Conservation (phyloP, 2,888 invertebrate genomes). For the Drosophila affinis region DNA sequence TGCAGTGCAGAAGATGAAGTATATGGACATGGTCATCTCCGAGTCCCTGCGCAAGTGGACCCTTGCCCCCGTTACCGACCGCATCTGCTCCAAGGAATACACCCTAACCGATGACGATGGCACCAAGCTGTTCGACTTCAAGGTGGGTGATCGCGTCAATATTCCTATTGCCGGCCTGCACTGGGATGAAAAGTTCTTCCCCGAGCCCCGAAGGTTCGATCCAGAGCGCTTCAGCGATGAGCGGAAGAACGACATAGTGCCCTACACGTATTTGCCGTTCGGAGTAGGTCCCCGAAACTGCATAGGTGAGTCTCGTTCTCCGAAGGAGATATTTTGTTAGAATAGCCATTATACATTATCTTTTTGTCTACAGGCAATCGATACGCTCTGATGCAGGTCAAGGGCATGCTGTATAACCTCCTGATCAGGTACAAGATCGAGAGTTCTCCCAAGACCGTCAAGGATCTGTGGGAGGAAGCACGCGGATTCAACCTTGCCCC, state of each 20-base stretch:
- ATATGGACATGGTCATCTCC: slow-evolving; percentile 87
- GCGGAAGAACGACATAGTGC: slow-evolving; percentile 84
- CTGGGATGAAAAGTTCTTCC: slow-evolving; percentile 85
- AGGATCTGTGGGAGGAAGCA: slow-evolving; percentile 59
- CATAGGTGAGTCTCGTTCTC: slow-evolving; percentile 83
- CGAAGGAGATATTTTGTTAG: too few species aligned
- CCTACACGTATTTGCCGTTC: slow-evolving; percentile 85
- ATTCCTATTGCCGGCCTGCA: slow-evolving; percentile 83
- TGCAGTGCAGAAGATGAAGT: slow-evolving; percentile 85
- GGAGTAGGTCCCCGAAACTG: slow-evolving; percentile 87
- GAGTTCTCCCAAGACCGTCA: slow-evolving; percentile 60
- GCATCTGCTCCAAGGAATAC: slow-evolving; percentile 85
- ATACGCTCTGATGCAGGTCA: slow-evolving; percentile 76
- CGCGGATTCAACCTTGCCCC: slow-evolving; percentile 65
- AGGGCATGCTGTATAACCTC: slow-evolving; percentile 72
- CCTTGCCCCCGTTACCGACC: slow-evolving; percentile 83
- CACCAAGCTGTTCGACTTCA: slow-evolving; percentile 85
- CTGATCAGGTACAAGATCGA: slow-evolving; percentile 68
- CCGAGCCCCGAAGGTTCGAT: slow-evolving; percentile 85
- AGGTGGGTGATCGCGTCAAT: slow-evolving; percentile 83
- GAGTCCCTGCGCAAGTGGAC: slow-evolving; percentile 85
- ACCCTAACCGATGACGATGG: slow-evolving; percentile 79
- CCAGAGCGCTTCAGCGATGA: slow-evolving; percentile 86
- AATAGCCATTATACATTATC: not conserved
- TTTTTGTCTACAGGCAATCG: slow-evolving; percentile 57